Evolutionary conservation across 92 coral and sea anemone genomes (phyloP), one percentile per base, ranked within the genome.

Genomic region (Hydrozoanthus gracilis): DNA sequence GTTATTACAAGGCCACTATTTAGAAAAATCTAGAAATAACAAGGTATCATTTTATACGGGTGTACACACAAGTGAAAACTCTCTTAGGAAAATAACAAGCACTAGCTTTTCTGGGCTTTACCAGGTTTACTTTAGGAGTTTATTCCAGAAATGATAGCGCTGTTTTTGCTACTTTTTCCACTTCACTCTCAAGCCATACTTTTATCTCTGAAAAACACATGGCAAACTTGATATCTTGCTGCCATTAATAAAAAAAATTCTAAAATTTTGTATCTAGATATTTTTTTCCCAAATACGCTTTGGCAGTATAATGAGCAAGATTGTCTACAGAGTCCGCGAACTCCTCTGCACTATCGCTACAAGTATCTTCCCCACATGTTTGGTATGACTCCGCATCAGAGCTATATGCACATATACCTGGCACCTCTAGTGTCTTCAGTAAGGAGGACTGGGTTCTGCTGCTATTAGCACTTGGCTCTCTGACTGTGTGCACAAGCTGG

Each of bases 331-430:
- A 64, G 27, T 80, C 85, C 14, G 85, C 55, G n/a, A 80, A 80
- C 72, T 80, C 85, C 4, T 80, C 85, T 46, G 61, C 85, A 65
- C 85, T 80, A 48, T 80, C 85, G 16, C 85, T 80, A 51, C 85
- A 80, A 50, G 85, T 80, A 50, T 80, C 85, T 65, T 80, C 85
- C 58, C 85, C 85, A 49, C 85, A 80, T 50, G 85, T 80, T 65
- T 74, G 56, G 85, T 45, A 80, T 0, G 85, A 80, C 61, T 80
- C 85, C 46, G 85, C 85, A 51, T 76, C 82, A 44, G 85, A 80
- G 74, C 73, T 80, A 80, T 65, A 66, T 17, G 74, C 73, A 80
- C 52, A 80, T 64, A 62, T 80, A 80, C 85, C 85, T 80, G 85
- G 85, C 56, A 65, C 48, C 73, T 80, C 85, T 62, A 66, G n/a